Conservation (phyloP, 1,140 invertebrate genomes). For the Grapholita molesta region DNA sequence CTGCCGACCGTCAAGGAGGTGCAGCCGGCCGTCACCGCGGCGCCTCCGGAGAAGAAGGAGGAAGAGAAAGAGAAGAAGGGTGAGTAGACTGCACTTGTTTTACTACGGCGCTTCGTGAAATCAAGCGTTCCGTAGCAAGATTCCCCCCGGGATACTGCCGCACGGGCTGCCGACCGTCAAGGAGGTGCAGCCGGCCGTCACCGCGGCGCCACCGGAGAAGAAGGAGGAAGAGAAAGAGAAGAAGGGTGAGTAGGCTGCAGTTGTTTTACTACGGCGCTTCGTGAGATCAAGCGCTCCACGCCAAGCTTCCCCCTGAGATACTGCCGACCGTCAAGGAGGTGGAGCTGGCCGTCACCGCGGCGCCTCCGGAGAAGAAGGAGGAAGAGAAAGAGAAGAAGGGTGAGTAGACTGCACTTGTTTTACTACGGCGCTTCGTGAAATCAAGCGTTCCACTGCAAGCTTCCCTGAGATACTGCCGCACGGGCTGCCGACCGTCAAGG, state of each 20-base stretch:
- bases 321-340: conserved; percentile 97
- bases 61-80: conserved; percentile 78
- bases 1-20: conserved; percentile 97
- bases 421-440: conserved; percentile 76
- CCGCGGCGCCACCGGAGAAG: conserved; percentile 87
- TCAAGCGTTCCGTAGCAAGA: too few species aligned
- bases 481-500: conserved; percentile 96
- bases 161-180: conserved; percentile 96
- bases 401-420: neutral
- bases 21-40: conserved; percentile 90
- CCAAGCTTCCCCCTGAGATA: conserved; percentile 94
- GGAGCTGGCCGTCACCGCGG: conserved; percentile 90
- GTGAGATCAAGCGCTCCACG: conserved; percentile 85
- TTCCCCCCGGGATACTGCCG: conserved; percentile 93
- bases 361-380: conserved; percentile 84
- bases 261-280: conserved; percentile 78
- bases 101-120: too few species aligned
- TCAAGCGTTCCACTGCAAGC: conserved; percentile 90
- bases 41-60: conserved; percentile 84
- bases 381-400: conserved; percentile 78
- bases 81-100: neutral
- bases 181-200: conserved; percentile 94
- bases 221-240: conserved; percentile 80
- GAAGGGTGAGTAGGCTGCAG: conserved; percentile 52
- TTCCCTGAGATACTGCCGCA: conserved; percentile 94